phyloP scores from a whole-genome alignment of 1,140 invertebrate species.

The Doryteuthis pealeii region DNA sequence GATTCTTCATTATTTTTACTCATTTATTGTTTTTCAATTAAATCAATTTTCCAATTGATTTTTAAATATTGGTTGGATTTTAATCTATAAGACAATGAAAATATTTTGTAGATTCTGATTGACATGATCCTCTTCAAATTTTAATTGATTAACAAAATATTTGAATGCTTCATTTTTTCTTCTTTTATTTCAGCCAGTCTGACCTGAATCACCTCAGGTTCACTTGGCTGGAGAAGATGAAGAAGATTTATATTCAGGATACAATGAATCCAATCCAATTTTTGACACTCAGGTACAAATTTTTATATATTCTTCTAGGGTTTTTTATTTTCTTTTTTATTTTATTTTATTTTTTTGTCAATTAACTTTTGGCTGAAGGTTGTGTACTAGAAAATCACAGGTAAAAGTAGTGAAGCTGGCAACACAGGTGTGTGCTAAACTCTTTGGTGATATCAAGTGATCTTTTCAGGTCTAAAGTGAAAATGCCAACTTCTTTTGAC shows the following conservation, averaged over 20 bases:
- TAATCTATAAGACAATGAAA: background rate
- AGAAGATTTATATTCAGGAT: constrained; percentile 71
- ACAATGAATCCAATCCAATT: constrained; percentile 69
- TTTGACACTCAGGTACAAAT: constrained; percentile 64
- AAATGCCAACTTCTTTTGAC: too few relatives aligned
- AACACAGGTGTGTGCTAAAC: too few relatives aligned
- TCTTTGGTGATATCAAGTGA: too few relatives aligned
- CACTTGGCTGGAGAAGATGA: constrained; percentile 58
- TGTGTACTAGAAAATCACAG: too few relatives aligned
- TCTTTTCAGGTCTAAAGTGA: too few relatives aligned
- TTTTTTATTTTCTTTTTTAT: too few relatives aligned
- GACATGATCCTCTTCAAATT: background rate
- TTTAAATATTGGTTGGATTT: background rate
- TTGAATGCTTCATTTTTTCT: background rate
- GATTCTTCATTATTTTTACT: background rate
- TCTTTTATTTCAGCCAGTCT: background rate
- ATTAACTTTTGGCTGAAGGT: too few relatives aligned
- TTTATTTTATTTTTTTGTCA: too few relatives aligned
- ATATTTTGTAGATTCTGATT: background rate
- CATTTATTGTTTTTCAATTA: background rate
- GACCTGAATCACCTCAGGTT: constrained; percentile 49
- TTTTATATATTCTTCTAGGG: too few relatives aligned
- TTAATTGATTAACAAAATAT: background rate
- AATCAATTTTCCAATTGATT: background rate
- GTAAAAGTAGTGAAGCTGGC: too few relatives aligned